Conservation (phyloP, 2,888 invertebrate genomes). For the Cremastinae sp. region DNA sequence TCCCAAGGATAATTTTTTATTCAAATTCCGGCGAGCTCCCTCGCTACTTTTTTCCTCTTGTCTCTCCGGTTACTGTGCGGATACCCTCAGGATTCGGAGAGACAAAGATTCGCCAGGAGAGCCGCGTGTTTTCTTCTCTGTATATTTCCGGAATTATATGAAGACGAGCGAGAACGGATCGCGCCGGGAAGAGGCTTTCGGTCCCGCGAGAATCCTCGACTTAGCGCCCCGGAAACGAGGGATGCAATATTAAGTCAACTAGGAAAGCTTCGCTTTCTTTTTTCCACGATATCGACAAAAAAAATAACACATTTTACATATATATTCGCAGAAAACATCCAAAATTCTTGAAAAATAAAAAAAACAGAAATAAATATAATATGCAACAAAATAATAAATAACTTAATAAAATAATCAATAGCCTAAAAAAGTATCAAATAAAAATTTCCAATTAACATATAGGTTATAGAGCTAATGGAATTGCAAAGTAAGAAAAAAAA, state of each 20-base stretch:
- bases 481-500: too few relatives aligned
- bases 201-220: conserved; percentile 58
- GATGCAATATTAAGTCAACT: conserved; percentile 73
- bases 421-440: too few relatives aligned
- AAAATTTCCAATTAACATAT: too few relatives aligned
- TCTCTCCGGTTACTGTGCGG: too few relatives aligned
- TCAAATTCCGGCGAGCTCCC: neutral
- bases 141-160: conserved; percentile 43
- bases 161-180: conserved; percentile 41
- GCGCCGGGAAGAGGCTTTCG: conserved; percentile 20
- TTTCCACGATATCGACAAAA: neutral
- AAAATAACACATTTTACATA: too few relatives aligned
- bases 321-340: neutral
- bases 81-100: conserved; percentile 18
- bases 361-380: too few relatives aligned
- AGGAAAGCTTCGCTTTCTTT: conserved; percentile 29
- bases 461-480: too few relatives aligned
- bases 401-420: too few relatives aligned
- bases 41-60: conserved; percentile 6
- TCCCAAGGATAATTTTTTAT: neutral
- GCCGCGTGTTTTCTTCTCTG: conserved; percentile 27
- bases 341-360: too few relatives aligned
- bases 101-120: conserved; percentile 24
- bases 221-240: conserved; percentile 67
- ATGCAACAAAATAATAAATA: too few relatives aligned